Evolutionary conservation across 64 coral and sea anemone species (phyloP).

Genomic region (Trachythela sp.): DNA sequence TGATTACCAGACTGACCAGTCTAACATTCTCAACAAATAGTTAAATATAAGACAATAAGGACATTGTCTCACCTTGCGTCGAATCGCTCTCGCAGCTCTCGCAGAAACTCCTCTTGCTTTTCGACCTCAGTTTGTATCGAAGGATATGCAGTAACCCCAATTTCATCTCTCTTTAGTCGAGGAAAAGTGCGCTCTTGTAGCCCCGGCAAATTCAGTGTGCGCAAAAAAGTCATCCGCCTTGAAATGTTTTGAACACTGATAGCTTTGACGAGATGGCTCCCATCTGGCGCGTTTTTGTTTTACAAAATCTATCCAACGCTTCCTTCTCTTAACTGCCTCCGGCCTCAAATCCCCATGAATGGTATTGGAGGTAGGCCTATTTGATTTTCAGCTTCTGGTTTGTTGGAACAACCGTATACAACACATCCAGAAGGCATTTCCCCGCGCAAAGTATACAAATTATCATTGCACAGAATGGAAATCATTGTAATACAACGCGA

Average conservation of each 20-base stretch:
- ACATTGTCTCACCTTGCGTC: conserved; percentile 16
- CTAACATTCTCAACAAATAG: no score
- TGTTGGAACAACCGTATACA: conserved; percentile 7
- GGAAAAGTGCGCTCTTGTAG: background rate
- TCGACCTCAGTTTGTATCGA: background rate
- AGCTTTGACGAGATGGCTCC: background rate
- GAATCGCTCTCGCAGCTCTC: background rate
- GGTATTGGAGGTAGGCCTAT: background rate
- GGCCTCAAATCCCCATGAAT: background rate
- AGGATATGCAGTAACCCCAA: background rate
- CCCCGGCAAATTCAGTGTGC: background rate
- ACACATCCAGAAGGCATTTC: conserved; percentile 9
- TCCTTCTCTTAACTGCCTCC: background rate
- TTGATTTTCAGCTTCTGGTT: background rate
- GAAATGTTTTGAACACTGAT: background rate
- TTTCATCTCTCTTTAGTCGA: background rate
- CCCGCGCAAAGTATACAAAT: background rate
- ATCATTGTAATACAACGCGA: background rate
- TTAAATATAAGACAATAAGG: no score
- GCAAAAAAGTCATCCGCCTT: background rate
- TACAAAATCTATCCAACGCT: background rate
- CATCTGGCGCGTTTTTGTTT: background rate
- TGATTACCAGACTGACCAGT: no score
- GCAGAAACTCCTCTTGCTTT: background rate
- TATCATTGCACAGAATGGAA: background rate